A percentile compares a stretch with the other conserved stretches of the same genome.
phyloP scores from a whole-genome alignment of 2,888 invertebrate genomes.

The Brenthis hecate region DNA sequence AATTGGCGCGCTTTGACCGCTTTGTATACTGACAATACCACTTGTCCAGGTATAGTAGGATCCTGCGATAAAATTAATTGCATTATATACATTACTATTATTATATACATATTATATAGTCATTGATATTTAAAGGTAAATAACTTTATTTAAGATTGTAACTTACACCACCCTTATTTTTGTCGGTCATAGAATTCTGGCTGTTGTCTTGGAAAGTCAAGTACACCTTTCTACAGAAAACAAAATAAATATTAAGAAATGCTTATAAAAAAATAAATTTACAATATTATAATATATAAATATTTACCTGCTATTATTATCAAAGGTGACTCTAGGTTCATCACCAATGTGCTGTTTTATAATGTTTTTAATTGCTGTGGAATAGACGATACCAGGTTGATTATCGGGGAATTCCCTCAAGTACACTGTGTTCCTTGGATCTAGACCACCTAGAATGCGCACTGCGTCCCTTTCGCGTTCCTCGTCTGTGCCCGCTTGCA shows the following conservation, averaged over 20 bases:
- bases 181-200: slow-evolving; percentile 46
- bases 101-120: background rate
- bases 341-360: slow-evolving; percentile 77
- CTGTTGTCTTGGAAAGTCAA: slow-evolving; percentile 82
- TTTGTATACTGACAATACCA: slow-evolving; percentile 87
- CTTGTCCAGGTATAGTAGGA: slow-evolving; percentile 81
- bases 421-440: slow-evolving; percentile 88
- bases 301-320: slow-evolving; percentile 73
- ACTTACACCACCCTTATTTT: slow-evolving; percentile 64
- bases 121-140: background rate
- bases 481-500: slow-evolving; percentile 76
- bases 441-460: slow-evolving; percentile 85
- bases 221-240: slow-evolving; percentile 83
- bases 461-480: slow-evolving; percentile 85
- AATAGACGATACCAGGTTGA: slow-evolving; percentile 88
- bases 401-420: slow-evolving; percentile 78
- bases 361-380: slow-evolving; percentile 83
- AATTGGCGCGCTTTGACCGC: slow-evolving; percentile 86
- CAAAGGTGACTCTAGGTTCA: slow-evolving; percentile 78
- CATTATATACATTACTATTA: too few relatives aligned
- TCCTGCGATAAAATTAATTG: slow-evolving; percentile 50
- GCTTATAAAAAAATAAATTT: slow-evolving; percentile 44
- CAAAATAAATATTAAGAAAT: slow-evolving; percentile 32
- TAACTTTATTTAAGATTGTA: slow-evolving; percentile 4
- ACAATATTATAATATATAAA: background rate